Evolutionary conservation across 1,140 invertebrate genomes (phyloP).

Genomic region (Cardiocondyla obscurior): DNA sequence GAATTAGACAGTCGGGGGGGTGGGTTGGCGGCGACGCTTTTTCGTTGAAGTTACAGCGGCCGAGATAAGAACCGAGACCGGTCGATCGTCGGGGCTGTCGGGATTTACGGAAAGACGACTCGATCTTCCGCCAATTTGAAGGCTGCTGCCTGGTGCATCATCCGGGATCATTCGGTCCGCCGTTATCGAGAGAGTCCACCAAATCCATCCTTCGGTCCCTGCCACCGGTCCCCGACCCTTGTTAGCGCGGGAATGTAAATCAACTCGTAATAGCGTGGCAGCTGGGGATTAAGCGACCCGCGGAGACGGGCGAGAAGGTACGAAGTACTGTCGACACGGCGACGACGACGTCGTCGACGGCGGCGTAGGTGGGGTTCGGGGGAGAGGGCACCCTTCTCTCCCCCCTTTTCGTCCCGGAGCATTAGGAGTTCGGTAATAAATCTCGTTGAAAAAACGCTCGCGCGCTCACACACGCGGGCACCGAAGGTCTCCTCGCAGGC

Average conservation of each 20-base stretch:
- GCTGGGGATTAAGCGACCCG: conserved; percentile 63
- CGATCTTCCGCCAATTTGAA: neutral
- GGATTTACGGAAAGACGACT: neutral
- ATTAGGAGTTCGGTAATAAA: conserved; percentile 83
- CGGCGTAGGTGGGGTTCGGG: conserved; percentile 15
- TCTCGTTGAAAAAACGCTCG: conserved; percentile 82
- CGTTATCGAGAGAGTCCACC: conserved; percentile 16
- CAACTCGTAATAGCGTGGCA: conserved; percentile 68
- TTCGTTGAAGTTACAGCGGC: neutral
- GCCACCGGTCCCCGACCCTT: conserved; percentile 60
- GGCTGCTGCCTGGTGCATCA: neutral
- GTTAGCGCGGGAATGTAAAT: conserved; percentile 72
- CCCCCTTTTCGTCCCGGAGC: conserved; percentile 68
- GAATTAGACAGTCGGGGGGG: conserved; percentile 17
- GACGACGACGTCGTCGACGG: conserved; percentile 28
- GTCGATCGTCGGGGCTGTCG: neutral
- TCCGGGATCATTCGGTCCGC: neutral
- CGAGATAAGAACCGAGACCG: too few species aligned
- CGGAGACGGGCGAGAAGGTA: conserved; percentile 65
- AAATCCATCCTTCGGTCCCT: conserved; percentile 25
- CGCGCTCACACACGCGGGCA: conserved; percentile 56
- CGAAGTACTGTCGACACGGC: conserved; percentile 47
- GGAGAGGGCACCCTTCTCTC: conserved; percentile 1
- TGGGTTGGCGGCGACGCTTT: too few species aligned
- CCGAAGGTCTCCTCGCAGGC: conserved; percentile 61